Evolutionary conservation across 2,888 invertebrate species (phyloP), one percentile per base, ranked within the genome.

Genomic region (Ommatoiulus sabulosus): DNA sequence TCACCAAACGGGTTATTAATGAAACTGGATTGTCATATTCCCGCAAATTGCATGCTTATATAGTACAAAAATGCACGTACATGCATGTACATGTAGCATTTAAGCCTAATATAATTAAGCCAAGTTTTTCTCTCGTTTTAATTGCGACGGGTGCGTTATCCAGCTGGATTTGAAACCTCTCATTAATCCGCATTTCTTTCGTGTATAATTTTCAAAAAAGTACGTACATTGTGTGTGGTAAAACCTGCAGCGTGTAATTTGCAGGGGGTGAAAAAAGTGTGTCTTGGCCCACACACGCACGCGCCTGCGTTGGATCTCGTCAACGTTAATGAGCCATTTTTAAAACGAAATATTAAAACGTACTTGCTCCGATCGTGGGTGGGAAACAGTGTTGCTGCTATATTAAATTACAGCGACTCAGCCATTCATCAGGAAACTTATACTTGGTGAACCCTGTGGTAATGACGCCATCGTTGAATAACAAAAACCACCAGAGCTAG

Each of bases 321-420:
- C 63, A 63, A 63, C 63, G 63, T 63, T 63, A 63, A 63, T 63
- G 63, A 63, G 63, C 4, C n/a, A 63, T 63, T 63, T 63, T 63
- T 63, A 3, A n/a, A 57, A 12, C 57, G n/a, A 20, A 63, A 63
- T 63, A 63, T n/a, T 52, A 63, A 63, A 63, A 63, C 20, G 63
- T 15, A 17, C 15, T 52, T 52, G 2, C 12, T 20, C 20, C 20
- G 20, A 8, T 63, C 63, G 63, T 63, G 63, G 63, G 63, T 63
- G 63, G 63, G n/a, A 63, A 20, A 20, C 12, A 63, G 8, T n/a
- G n/a, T n/a, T 63, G 6, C 20, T 63, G n/a, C 3, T n/a, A 63
- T 63, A 63, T 63, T 20, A 20, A 63, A 20, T 63, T 63, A 20
- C 63, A 4, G 63, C 20, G 7, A 63, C 63, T 63, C 63, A 20